These are phyloP conservation scores for Anguilla japonica DNA, from an alignment of 2,113 vertebrate species.

Conservation along the genomic window DNA sequence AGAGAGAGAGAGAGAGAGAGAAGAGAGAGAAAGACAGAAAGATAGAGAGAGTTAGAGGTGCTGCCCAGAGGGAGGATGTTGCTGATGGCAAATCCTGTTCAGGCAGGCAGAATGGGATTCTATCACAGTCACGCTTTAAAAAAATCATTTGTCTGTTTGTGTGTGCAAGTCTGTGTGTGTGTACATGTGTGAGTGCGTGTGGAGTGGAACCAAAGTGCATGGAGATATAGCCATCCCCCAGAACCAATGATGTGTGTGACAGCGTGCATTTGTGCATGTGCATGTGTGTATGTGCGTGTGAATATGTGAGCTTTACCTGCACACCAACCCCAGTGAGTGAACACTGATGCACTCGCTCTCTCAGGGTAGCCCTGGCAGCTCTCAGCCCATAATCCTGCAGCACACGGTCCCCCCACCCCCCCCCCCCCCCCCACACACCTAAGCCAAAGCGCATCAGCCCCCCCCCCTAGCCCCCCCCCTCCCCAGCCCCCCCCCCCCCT, in stretches of 20 bases:
- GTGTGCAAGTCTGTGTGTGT: neutral
- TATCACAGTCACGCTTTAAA: neutral
- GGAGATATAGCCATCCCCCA: no score
- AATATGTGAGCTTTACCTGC: neutral
- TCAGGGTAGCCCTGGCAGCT: neutral
- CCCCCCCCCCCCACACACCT: neutral
- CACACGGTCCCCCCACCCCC: neutral
- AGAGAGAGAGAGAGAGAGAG: conserved; percentile 24
- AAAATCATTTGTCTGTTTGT: neutral
- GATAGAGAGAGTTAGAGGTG: conserved; percentile 13
- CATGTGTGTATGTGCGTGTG: neutral
- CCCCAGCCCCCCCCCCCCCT: neutral
- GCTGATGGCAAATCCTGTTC: conserved; percentile 13
- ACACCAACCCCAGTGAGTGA: neutral
- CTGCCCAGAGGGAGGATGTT: conserved; percentile 20
- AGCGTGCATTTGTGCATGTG: neutral
- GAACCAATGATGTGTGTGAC: no score
- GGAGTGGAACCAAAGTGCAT: neutral
- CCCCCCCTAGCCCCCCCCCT: neutral
- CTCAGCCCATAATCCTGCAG: neutral
- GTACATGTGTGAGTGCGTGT: neutral
- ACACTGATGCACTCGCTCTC: neutral
- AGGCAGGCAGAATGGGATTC: conserved; percentile 11
- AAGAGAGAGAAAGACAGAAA: neutral
- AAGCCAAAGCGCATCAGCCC: neutral